Base-by-base conservation (phyloP, 2,797 vertebrate genomes). In the Anguilla anguilla region DNA sequence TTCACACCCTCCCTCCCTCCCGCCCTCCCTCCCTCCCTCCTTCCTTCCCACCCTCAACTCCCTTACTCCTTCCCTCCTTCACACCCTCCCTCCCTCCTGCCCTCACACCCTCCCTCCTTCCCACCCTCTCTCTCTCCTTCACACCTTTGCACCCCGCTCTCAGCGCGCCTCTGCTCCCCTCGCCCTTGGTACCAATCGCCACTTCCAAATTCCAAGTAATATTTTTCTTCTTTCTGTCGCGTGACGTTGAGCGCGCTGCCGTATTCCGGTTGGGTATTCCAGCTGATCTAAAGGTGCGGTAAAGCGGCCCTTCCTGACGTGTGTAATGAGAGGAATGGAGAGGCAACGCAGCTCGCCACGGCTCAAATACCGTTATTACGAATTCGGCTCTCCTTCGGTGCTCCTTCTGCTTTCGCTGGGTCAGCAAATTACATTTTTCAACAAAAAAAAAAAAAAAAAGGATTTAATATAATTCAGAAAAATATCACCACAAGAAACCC, bases 211-310 rank as follows among this genome's bases (percentile, higher is more conserved):
- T 5, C 64, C 0, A 67, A 25, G 22, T 67, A 7, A 31, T 64
- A 10, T 64, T 89, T 93, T 94, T 92, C 91, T 90, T 92, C 89
- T 89, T 55, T 89, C 84, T 91, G 11, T 86, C 61, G 88, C 88
- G 87, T 88, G 89, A 81, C 86, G 39, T 53, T 55, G 35, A 89
- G 91, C 88, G 19, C 87, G 90, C 92, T 88, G 94, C 86, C 91
- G 7, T 43, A 77, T 90, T 35, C 57, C 87, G 55, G 85, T 51
- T 86, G 86, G 55, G 90, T 88, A 87, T 85, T 39, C 6, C 61
- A 39, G 46, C 43, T 17, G 46, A 55, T 31, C 15, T 43, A 64
- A 67, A 85, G 83, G 86, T 61, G 83, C 87, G 89, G 67, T 87
- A 72, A 72, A 28, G 0, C 28, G 7, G 25, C 7, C 7, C 0